phyloP scores from a whole-genome alignment of 2,888 invertebrate genomes.

The Calameuta idolon region DNA sequence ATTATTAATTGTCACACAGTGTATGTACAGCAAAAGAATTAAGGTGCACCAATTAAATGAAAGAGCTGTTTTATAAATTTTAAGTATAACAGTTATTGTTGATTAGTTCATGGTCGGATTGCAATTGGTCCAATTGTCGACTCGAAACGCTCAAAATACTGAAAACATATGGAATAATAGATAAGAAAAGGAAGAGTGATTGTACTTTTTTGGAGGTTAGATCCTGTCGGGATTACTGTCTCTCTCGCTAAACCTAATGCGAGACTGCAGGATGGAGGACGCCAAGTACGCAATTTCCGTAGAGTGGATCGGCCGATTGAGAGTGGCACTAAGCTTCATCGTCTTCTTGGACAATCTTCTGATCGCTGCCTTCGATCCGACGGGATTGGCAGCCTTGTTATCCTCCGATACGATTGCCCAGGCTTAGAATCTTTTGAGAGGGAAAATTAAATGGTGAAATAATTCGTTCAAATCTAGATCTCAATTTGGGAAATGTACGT shows the following conservation, averaged over 20 bases:
- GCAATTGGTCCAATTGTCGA: conserved; percentile 39
- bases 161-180: conserved; percentile 4
- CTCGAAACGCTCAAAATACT: conserved; percentile 8
- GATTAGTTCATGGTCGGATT: neutral
- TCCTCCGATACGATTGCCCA: conserved; percentile 25
- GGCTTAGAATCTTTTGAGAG: neutral
- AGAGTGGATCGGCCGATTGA: conserved; percentile 77
- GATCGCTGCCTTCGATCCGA: conserved; percentile 84
- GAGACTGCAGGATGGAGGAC: conserved; percentile 82
- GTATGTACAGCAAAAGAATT: neutral
- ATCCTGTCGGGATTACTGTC: conserved; percentile 81
- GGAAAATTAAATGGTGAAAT: neutral
- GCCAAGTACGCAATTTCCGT: conserved; percentile 78
- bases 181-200: conserved; percentile 18
- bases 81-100: neutral
- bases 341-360: conserved; percentile 82
- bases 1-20: neutral
- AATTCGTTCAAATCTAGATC: neutral
- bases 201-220: conserved; percentile 64
- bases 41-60: neutral
- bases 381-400: conserved; percentile 70
- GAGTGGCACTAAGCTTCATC: conserved; percentile 78
- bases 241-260: conserved; percentile 79
- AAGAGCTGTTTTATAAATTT: neutral
- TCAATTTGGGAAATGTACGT: neutral